phyloP scores from a whole-genome alignment of 2,113 vertebrate species.

The Lonchura striata region DNA sequence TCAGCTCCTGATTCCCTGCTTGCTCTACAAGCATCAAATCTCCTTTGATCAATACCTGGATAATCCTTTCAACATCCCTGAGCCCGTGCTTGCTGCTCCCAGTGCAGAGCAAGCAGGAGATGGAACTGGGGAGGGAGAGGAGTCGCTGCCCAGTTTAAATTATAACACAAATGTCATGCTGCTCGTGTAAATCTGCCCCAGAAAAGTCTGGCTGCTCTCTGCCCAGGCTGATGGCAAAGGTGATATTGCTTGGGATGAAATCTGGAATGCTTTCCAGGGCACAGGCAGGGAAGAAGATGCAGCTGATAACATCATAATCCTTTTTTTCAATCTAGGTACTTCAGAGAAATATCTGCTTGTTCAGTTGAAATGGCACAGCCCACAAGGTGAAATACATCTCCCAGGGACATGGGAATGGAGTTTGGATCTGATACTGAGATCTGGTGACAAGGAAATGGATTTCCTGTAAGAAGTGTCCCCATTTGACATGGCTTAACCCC shows the following conservation, averaged over 20 bases:
- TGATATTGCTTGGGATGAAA: background rate
- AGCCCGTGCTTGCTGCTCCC: background rate
- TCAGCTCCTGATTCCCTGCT: background rate
- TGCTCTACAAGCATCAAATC: background rate
- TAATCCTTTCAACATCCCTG: background rate
- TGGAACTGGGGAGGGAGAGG: background rate
- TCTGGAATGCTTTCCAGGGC: background rate
- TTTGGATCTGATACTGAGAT: background rate
- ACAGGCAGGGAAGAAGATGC: background rate
- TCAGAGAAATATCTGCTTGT: background rate
- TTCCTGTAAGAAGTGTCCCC: background rate
- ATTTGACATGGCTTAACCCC: background rate
- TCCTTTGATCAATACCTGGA: background rate
- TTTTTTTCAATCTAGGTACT: background rate
- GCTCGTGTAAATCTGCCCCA: background rate
- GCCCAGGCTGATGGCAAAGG: background rate
- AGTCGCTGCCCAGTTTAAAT: background rate
- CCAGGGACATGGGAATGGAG: background rate
- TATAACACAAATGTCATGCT: rapidly evolving
- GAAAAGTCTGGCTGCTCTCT: background rate
- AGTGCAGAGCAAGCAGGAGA: background rate
- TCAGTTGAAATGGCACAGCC: background rate
- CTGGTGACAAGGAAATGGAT: background rate
- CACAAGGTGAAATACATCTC: background rate
- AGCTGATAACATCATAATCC: background rate